Conservation (phyloP, 2,888 invertebrate genomes). For the Caenorhabditis virilis region DNA sequence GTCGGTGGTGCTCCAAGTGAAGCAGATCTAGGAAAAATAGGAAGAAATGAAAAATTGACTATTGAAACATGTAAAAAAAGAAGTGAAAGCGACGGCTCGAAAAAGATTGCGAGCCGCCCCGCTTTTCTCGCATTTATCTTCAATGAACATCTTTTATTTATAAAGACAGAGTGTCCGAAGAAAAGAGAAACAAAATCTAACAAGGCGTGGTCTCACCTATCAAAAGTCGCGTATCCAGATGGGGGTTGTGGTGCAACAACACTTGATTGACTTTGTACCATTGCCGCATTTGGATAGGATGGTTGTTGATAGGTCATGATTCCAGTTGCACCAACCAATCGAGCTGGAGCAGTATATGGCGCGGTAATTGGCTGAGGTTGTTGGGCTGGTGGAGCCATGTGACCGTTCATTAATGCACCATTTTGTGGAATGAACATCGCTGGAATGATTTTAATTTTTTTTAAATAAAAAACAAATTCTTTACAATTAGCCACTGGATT, state of each 20-base stretch:
- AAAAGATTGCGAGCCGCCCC: too few relatives aligned
- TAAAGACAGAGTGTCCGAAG: too few relatives aligned
- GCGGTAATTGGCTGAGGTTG: conserved; percentile 4
- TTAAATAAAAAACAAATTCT: neutral
- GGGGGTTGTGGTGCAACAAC: neutral
- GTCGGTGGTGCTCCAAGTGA: conserved; percentile 31
- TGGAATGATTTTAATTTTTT: conserved; percentile 1
- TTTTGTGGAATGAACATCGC: conserved; percentile 17
- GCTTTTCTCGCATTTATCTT: too few relatives aligned
- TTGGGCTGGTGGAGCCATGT: conserved; percentile 4
- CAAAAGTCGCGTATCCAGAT: conserved; percentile 31
- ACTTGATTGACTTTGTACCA: neutral
- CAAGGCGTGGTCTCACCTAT: too few relatives aligned
- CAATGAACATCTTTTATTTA: too few relatives aligned
- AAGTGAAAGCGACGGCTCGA: too few relatives aligned
- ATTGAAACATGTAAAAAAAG: too few relatives aligned
- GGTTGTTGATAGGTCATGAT: conserved; percentile 37
- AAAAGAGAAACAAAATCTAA: too few relatives aligned
- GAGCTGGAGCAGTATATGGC: conserved; percentile 32
- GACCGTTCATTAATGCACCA: conserved; percentile 19
- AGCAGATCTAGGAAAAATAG: too few relatives aligned
- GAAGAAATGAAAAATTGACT: too few relatives aligned
- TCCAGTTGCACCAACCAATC: conserved; percentile 37
- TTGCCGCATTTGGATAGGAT: conserved; percentile 21
- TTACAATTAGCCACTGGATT: conserved; percentile 8